Evolutionary conservation across 2,113 vertebrate genomes (phyloP).

Genomic region (Perca flavescens): DNA sequence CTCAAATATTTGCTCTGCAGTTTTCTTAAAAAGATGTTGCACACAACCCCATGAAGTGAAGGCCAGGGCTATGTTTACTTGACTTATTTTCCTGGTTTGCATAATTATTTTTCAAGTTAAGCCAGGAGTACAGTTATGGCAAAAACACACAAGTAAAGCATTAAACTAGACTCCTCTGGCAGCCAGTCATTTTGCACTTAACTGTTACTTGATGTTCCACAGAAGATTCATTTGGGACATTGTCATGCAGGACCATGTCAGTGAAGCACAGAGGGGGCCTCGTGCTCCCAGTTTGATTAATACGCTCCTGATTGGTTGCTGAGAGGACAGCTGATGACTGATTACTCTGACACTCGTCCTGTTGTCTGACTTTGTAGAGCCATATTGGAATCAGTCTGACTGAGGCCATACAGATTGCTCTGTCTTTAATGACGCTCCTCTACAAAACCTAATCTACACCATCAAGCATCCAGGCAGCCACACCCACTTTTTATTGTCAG

Average conservation of each 20-base stretch:
- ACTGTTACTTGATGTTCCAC: constrained; percentile 47
- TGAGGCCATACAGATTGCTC: constrained; percentile 50
- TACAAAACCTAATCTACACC: constrained; percentile 46
- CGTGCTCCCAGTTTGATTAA: constrained; percentile 70
- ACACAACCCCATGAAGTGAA: constrained; percentile 30
- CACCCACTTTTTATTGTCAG: constrained; percentile 23
- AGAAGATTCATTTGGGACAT: constrained; percentile 56
- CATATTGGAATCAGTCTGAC: constrained; percentile 62
- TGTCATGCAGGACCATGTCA: constrained; percentile 62
- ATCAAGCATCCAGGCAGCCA: constrained; percentile 31
- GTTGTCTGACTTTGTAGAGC: constrained; percentile 72
- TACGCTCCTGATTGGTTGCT: constrained; percentile 71
- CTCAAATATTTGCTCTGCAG: constrained; percentile 69
- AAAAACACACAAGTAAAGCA: constrained; percentile 4
- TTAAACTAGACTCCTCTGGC: not conserved
- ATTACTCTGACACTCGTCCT: constrained; percentile 62
- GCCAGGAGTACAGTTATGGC: not conserved
- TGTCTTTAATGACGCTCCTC: constrained; percentile 49
- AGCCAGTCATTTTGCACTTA: not conserved
- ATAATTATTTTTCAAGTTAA: constrained; percentile 34
- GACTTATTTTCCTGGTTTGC: constrained; percentile 51
- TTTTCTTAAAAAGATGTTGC: constrained; percentile 48
- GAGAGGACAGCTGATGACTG: constrained; percentile 72
- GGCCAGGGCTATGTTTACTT: constrained; percentile 41
- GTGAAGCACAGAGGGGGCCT: constrained; percentile 40